These are phyloP conservation scores for Pseudochirops corinnae DNA, from an alignment of 2,797 vertebrate species.

Conservation along the genomic window DNA sequence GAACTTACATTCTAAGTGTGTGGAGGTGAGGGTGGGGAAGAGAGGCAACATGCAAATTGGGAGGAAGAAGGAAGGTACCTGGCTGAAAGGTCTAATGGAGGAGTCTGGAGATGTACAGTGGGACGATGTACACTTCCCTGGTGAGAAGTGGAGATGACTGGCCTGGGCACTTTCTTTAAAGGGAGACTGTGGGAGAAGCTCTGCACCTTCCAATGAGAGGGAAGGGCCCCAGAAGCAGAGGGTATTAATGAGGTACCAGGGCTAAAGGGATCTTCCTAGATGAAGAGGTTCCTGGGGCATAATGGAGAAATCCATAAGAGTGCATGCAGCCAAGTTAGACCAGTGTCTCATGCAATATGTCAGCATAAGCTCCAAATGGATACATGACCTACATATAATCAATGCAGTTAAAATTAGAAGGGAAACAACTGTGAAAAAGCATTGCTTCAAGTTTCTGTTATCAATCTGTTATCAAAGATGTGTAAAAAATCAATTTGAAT, in stretches of 20 bases:
- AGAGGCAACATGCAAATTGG: neutral
- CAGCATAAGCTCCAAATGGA: neutral
- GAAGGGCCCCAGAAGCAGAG: neutral
- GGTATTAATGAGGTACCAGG: neutral
- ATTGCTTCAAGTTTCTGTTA: neutral
- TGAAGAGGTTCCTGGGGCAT: neutral
- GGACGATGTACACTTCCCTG: neutral
- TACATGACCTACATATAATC: neutral
- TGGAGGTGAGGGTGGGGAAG: too few relatives aligned
- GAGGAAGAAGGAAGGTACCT: neutral
- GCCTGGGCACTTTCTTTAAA: neutral
- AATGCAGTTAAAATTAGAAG: neutral
- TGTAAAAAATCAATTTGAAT: neutral
- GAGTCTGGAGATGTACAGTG: neutral
- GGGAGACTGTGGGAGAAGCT: neutral
- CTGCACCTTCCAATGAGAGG: neutral
- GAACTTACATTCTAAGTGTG: neutral
- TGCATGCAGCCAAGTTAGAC: neutral
- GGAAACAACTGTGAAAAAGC: neutral
- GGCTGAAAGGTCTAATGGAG: neutral
- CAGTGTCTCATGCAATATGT: neutral
- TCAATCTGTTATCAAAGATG: neutral
- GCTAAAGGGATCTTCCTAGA: neutral
- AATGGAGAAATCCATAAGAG: neutral
- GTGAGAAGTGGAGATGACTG: neutral